Conservation (phyloP, 2,797 vertebrate genomes). For the Muscicapa comitata region DNA sequence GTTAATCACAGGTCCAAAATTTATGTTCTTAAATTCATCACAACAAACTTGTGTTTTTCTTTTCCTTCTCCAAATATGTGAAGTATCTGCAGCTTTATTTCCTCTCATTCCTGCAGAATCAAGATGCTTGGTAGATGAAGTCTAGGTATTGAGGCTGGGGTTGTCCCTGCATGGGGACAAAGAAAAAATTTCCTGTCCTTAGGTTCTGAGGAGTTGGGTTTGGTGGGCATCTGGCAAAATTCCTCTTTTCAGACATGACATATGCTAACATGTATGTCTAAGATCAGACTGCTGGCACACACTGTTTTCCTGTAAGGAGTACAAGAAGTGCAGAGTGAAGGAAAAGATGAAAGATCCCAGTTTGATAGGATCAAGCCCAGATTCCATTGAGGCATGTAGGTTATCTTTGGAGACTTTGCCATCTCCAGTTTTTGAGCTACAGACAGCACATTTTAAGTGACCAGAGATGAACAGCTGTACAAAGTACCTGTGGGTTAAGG, state of each 20-base stretch:
- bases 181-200: background rate
- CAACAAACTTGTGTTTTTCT: background rate
- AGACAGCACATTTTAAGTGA: background rate
- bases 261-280: background rate
- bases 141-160: background rate
- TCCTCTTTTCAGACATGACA: background rate
- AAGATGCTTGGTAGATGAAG: background rate
- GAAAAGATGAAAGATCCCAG: background rate
- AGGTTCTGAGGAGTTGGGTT: background rate
- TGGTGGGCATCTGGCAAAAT: background rate
- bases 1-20: background rate
- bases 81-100: background rate
- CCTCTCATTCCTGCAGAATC: background rate
- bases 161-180: background rate
- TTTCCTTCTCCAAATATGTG: background rate
- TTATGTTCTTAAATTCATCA: background rate
- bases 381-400: background rate
- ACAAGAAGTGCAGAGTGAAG: background rate
- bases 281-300: background rate
- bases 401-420: background rate
- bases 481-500: background rate
- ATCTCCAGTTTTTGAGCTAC: background rate
- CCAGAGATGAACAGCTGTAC: background rate
- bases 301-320: background rate
- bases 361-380: background rate